Percentiles rank a stretch among this genome's conserved stretches.
Conservation (phyloP, 2,888 invertebrate genomes). For the Branchellion lobata region DNA sequence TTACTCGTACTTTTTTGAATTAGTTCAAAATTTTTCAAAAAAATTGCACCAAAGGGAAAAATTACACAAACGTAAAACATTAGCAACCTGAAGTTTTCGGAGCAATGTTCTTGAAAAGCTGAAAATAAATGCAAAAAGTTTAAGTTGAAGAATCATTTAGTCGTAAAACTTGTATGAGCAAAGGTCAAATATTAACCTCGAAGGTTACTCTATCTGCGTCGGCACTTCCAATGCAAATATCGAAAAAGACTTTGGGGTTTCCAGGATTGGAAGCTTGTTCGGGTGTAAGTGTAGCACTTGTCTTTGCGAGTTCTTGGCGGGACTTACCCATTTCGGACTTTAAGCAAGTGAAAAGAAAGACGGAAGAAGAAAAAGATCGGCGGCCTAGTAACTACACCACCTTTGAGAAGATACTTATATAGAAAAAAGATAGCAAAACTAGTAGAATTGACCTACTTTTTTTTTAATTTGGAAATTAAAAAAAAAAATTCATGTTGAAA, state of each 20-base stretch:
- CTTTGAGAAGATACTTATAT: no score
- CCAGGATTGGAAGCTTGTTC: constrained; percentile 41
- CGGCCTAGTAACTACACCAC: no score
- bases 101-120: constrained; percentile 40
- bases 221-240: constrained; percentile 78
- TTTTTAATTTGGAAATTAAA: no score
- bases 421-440: no score
- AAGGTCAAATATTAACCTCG: constrained; percentile 69
- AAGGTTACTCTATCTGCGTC: constrained; percentile 81
- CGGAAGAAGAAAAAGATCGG: neutral
- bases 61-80: no score
- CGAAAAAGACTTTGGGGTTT: constrained; percentile 73
- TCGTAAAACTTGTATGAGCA: neutral
- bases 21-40: no score
- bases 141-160: neutral
- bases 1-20: no score
- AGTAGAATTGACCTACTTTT: no score
- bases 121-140: no score
- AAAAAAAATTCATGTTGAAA: no score
- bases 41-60: no score
- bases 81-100: constrained; percentile 35
- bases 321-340: constrained; percentile 31
- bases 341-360: no score
- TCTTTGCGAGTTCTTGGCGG: constrained; percentile 36
- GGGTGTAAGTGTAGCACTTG: constrained; percentile 38